Evolutionary conservation across 2,113 vertebrate species (phyloP).

Genomic region (Pipra filicauda): DNA sequence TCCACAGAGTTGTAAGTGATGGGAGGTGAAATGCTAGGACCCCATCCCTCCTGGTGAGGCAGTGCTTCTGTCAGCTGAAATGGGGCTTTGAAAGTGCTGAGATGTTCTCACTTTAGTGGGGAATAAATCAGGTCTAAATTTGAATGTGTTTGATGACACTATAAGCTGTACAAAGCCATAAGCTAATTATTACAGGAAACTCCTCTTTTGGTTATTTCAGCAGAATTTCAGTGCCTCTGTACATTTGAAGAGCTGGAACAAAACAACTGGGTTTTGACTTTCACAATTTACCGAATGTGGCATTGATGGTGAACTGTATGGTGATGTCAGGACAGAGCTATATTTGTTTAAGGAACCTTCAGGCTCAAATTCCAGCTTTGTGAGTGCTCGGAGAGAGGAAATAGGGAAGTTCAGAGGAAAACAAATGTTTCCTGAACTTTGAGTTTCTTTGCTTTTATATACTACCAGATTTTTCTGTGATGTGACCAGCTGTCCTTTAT

Average conservation of each 20-base stretch:
- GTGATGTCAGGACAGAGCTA: slow-evolving; percentile 17
- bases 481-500: slow-evolving; percentile 36
- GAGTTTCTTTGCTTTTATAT: slow-evolving; percentile 57
- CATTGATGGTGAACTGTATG: background rate
- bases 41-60: background rate
- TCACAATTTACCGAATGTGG: slow-evolving; percentile 30
- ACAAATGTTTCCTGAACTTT: slow-evolving; percentile 59
- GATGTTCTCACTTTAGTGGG: background rate
- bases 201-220: background rate
- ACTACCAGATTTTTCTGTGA: slow-evolving; percentile 49
- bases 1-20: background rate
- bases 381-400: slow-evolving; percentile 14
- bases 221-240: background rate
- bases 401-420: slow-evolving; percentile 33
- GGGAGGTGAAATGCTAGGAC: background rate
- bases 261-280: background rate
- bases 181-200: background rate
- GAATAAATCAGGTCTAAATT: background rate
- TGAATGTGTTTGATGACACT: background rate
- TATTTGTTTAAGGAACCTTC: slow-evolving; percentile 44
- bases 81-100: background rate
- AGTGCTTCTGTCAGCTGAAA: background rate
- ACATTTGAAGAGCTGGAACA: background rate
- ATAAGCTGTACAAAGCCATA: background rate
- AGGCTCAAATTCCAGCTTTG: background rate